Conservation (phyloP, 1,140 invertebrate genomes). For the Lepidostoma basale region DNA sequence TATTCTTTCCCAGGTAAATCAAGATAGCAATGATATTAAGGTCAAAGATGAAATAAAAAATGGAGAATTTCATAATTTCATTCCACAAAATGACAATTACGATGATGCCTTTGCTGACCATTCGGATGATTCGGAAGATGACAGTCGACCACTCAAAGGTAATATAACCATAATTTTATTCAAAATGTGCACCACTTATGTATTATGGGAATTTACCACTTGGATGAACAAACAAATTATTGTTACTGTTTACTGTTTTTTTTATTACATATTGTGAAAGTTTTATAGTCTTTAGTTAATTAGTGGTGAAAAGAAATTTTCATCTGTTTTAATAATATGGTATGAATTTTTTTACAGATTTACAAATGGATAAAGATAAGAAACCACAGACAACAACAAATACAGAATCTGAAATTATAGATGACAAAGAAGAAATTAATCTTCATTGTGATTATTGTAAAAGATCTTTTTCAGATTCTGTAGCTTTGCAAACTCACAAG, state of each 20-base stretch:
- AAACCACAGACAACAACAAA: neutral
- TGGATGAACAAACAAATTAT: too few species aligned
- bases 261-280: too few species aligned
- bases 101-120: conserved; percentile 22
- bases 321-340: too few species aligned
- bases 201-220: too few species aligned
- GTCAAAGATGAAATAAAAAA: conserved; percentile 30
- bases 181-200: neutral
- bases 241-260: too few species aligned
- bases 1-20: too few species aligned
- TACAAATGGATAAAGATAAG: conserved; percentile 21
- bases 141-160: conserved; percentile 42
- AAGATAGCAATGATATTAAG: conserved; percentile 1
- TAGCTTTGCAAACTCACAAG: conserved; percentile 31
- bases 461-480: conserved; percentile 21
- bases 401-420: neutral
- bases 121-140: conserved; percentile 42
- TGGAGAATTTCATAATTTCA: conserved; percentile 8
- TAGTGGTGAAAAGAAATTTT: too few species aligned
- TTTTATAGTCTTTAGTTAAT: too few species aligned
- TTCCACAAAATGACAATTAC: neutral
- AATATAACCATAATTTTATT: neutral
- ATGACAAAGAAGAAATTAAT: conserved; percentile 5
- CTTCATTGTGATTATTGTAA: conserved; percentile 31
- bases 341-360: neutral